phyloP scores from a whole-genome alignment of 2,797 vertebrate genomes.

The Sternarchorhynchus goeldii region DNA sequence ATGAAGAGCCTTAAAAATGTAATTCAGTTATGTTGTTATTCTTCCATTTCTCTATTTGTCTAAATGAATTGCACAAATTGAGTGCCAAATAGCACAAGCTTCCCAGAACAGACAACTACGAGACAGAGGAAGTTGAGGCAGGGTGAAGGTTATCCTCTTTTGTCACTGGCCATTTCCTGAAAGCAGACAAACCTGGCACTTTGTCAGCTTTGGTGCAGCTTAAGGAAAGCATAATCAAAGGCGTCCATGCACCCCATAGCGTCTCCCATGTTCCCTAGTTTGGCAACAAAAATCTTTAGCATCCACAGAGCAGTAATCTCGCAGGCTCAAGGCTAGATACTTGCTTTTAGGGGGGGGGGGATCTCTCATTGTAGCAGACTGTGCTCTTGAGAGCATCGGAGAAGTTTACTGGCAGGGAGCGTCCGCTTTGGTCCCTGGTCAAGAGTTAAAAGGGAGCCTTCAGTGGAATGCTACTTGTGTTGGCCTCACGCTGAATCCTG shows the following conservation, averaged over 20 bases:
- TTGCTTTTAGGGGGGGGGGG: conserved; percentile 36
- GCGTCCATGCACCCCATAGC: conserved; percentile 50
- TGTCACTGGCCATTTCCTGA: conserved; percentile 49
- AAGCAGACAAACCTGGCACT: conserved; percentile 43
- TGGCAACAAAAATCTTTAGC: conserved; percentile 58
- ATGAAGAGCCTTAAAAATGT: background rate
- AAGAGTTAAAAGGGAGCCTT: conserved; percentile 34
- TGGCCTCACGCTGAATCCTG: conserved; percentile 47
- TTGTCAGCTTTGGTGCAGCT: conserved; percentile 45
- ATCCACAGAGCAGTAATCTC: conserved; percentile 41
- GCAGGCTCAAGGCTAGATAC: conserved; percentile 41
- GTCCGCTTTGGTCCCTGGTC: conserved; percentile 24
- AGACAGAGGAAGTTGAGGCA: conserved; percentile 48
- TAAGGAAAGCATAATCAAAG: conserved; percentile 55
- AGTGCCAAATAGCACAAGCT: background rate
- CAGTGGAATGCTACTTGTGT: conserved; percentile 53
- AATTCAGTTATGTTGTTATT: conserved; percentile 18
- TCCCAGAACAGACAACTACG: background rate
- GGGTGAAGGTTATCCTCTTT: conserved; percentile 43
- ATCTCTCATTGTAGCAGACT: conserved; percentile 27
- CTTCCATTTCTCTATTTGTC: conserved; percentile 2
- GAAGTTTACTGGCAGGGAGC: conserved; percentile 21
- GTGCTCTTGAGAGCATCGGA: conserved; percentile 33
- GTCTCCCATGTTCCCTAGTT: conserved; percentile 37
- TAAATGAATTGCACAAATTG: background rate